Evolutionary conservation across 2,888 invertebrate species (phyloP), one percentile per base, ranked within the genome.

Genomic region (Phlogophora meticulosa): DNA sequence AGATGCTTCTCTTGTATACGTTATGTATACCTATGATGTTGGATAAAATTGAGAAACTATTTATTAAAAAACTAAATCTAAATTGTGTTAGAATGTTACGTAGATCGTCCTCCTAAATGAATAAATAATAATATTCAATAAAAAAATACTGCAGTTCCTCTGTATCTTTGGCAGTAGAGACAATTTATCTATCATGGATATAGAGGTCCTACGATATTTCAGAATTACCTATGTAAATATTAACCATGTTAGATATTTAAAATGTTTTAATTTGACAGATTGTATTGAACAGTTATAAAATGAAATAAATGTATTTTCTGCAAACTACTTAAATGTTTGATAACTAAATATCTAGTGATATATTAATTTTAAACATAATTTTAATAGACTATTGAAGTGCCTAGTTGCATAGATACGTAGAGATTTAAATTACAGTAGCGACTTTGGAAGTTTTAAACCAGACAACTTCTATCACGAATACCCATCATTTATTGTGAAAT

Each of bases 351-450:
- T 53, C 51, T 80, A 76, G 69, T 80, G 60, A 71, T 80, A 66
- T 60, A 69, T 65, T 71, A 69, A 74, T 73, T 75, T 76, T 73
- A 70, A 75, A 75, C 55, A 61, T 76, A 74, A 72, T 80, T 75
- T 80, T 81, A 77, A 85, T 87, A 85, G 77, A 88, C 85, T 88
- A 85, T 81, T 72, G 76, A 90, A 90, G 90, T 90, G 90, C 90
- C 90, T 90, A 90, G 89, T 84, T 88, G 87, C 82, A 86, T 88
- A 90, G 85, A 75, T 76, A 71, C 43, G 58, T 78, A 80, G 76
- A 65, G 32, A 73, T 60, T 66, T 63, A 48, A 64, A 71, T 70
- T 68, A 64, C 42, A 72, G 46, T 79, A 73, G 52, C 51, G 45
- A 68, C 55, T 64, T 56, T 56, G 55, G 53, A 62, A 51, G 65